These are phyloP conservation scores for Mastomys natalensis DNA, from an alignment of 2,113 vertebrate species.

Conservation along the genomic window DNA sequence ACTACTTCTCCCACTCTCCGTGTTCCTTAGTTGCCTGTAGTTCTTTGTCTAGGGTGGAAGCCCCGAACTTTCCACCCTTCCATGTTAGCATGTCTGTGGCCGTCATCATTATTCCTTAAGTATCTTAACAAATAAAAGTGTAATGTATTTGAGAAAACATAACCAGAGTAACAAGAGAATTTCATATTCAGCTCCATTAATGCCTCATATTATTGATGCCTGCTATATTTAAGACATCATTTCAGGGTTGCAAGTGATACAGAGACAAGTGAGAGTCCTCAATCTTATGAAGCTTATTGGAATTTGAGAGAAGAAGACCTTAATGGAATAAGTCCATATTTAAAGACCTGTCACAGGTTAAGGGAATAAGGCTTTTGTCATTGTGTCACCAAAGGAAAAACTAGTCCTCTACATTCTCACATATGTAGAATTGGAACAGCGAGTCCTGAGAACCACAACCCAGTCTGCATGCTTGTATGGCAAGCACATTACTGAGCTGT, in stretches of 20 bases:
- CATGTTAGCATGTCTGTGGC: neutral
- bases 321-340: constrained; percentile 41
- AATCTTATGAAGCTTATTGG: constrained; percentile 43
- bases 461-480: neutral
- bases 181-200: constrained; percentile 48
- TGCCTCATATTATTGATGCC: constrained; percentile 64
- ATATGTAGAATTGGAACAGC: neutral
- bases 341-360: constrained; percentile 67
- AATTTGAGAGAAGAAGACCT: constrained; percentile 55
- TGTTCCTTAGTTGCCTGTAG: neutral
- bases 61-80: neutral
- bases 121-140: constrained; percentile 65
- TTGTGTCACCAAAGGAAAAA: constrained; percentile 40
- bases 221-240: constrained; percentile 70
- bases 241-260: constrained; percentile 41
- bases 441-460: too few relatives aligned
- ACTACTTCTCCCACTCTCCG: neutral
- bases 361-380: constrained; percentile 66
- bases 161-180: constrained; percentile 36
- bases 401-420: neutral
- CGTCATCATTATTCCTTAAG: neutral
- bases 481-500: neutral
- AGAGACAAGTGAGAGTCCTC: constrained; percentile 62
- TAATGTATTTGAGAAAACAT: neutral
- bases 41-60: neutral